phyloP scores from a whole-genome alignment of 2,797 vertebrate species.

The Hoplostethus mediterraneus region DNA sequence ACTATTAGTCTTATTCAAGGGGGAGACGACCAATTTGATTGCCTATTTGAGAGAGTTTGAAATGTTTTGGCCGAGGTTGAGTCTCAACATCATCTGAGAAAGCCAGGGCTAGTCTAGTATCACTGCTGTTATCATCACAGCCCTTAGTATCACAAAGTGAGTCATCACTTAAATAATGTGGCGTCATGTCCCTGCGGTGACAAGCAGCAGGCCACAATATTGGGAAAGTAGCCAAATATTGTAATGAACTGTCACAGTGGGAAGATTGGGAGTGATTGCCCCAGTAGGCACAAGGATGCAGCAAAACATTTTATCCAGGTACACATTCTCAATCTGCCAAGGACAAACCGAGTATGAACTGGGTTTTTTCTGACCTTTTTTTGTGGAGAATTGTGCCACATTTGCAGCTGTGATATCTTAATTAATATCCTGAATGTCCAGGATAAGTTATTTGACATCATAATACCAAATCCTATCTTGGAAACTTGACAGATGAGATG shows the following conservation, averaged over 20 bases:
- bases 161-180: slow-evolving; percentile 68
- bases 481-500: slow-evolving; percentile 1
- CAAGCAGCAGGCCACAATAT: slow-evolving; percentile 79
- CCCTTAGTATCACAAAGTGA: slow-evolving; percentile 53
- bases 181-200: slow-evolving; percentile 61
- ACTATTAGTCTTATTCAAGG: no score
- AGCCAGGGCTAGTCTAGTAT: slow-evolving; percentile 28
- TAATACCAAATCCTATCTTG: slow-evolving; percentile 1
- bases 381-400: neutral
- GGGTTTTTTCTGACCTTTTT: neutral
- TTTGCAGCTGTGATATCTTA: neutral
- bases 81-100: slow-evolving; percentile 1
- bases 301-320: slow-evolving; percentile 53
- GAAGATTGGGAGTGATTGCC: slow-evolving; percentile 77
- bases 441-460: slow-evolving; percentile 1
- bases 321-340: slow-evolving; percentile 53
- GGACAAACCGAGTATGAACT: slow-evolving; percentile 55
- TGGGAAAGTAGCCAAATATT: slow-evolving; percentile 85
- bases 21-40: no score
- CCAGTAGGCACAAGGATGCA: slow-evolving; percentile 64
- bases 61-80: no score
- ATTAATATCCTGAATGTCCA: no score
- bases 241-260: slow-evolving; percentile 84
- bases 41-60: no score
- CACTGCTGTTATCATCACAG: slow-evolving; percentile 46